Conservation (phyloP, 2,797 vertebrate species). For the Sandelia bainsii region DNA sequence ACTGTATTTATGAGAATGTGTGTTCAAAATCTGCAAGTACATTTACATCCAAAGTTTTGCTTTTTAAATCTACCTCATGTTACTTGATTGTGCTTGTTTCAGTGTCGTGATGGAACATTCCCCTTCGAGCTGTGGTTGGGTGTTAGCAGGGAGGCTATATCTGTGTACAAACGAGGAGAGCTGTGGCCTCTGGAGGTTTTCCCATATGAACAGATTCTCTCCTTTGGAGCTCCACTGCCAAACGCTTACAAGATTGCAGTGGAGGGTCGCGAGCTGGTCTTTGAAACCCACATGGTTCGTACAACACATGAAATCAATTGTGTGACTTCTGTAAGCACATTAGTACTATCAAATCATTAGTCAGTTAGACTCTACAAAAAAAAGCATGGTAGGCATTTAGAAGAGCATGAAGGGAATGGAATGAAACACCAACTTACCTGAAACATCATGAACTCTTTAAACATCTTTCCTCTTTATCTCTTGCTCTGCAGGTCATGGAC, state of each 20-base stretch:
- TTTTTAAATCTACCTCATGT: not conserved
- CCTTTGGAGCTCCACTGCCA: slow-evolving; percentile 93
- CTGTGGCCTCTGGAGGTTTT: slow-evolving; percentile 93
- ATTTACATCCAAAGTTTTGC: too few species aligned
- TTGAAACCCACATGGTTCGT: slow-evolving; percentile 93
- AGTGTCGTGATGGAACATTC: slow-evolving; percentile 92
- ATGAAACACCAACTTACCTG: not conserved
- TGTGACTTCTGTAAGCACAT: not conserved
- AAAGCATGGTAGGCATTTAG: too few species aligned
- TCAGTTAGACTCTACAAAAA: too few species aligned
- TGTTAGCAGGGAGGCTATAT: slow-evolving; percentile 92
- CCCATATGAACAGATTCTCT: slow-evolving; percentile 95
- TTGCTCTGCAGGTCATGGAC: slow-evolving; percentile 90
- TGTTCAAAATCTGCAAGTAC: too few species aligned
- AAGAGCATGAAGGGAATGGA: not conserved
- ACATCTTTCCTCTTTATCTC: not conserved
- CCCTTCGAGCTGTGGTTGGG: slow-evolving; percentile 95
- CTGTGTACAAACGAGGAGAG: slow-evolving; percentile 95
- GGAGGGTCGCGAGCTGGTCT: slow-evolving; percentile 93
- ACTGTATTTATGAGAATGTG: too few species aligned
- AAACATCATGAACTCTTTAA: not conserved
- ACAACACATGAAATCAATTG: not conserved
- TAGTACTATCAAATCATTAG: not conserved
- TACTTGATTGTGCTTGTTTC: slow-evolving; percentile 3
- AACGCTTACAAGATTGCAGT: slow-evolving; percentile 95